phyloP scores from a whole-genome alignment of 2,113 vertebrate species.

The Solea senegalensis region DNA sequence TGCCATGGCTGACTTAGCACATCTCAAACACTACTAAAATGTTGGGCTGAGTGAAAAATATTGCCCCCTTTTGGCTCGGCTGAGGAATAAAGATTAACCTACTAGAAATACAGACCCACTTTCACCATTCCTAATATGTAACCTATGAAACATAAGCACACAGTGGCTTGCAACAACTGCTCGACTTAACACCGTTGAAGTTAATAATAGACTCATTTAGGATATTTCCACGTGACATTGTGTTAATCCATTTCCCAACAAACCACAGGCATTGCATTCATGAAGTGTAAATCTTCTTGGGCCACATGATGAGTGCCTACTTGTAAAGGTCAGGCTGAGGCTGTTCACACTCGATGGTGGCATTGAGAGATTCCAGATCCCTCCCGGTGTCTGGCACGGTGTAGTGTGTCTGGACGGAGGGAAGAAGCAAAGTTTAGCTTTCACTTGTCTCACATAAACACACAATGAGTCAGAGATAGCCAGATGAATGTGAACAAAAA shows the following conservation, averaged over 20 bases:
- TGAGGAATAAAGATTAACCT: background rate
- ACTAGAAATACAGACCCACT: background rate
- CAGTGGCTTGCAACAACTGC: background rate
- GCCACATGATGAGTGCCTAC: constrained; percentile 79
- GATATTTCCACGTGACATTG: constrained; percentile 13
- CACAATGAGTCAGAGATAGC: background rate
- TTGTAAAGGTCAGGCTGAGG: constrained; percentile 98
- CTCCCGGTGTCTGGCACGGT: constrained; percentile 88
- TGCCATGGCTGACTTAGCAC: constrained; percentile 18
- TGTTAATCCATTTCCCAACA: constrained; percentile 10
- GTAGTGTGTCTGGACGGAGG: constrained; percentile 87
- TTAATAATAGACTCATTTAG: constrained; percentile 5
- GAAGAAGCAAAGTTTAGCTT: constrained; percentile 13
- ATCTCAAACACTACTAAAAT: constrained; percentile 21
- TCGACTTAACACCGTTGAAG: background rate
- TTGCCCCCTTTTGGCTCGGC: constrained; percentile 2
- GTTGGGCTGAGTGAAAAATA: constrained; percentile 22
- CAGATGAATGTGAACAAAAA: background rate
- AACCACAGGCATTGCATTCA: constrained; percentile 15
- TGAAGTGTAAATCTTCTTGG: constrained; percentile 48
- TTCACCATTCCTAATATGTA: background rate
- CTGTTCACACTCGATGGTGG: constrained; percentile 95
- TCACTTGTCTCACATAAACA: background rate
- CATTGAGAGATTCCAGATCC: constrained; percentile 86
- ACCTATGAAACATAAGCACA: background rate